Conservation (phyloP, 2,888 invertebrate species). For the Euplexia lucipara region DNA sequence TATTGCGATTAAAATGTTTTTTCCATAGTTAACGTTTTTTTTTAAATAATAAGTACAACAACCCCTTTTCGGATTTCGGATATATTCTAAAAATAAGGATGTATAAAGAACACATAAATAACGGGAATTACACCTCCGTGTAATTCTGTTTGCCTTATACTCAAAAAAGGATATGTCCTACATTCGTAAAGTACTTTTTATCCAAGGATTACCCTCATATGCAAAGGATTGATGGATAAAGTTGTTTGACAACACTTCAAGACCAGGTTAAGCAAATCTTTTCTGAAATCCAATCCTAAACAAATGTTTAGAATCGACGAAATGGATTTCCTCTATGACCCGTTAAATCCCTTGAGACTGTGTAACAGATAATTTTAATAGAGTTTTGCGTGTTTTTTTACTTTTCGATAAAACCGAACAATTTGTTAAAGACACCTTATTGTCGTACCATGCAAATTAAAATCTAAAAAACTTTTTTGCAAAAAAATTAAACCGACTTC, state of each 20-base stretch:
- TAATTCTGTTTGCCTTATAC: constrained; percentile 33
- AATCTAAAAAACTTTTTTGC: too few relatives aligned
- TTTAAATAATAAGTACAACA: too few relatives aligned
- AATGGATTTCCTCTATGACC: constrained; percentile 3
- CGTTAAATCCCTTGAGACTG: neutral
- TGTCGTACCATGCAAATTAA: too few relatives aligned
- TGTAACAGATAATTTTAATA: neutral
- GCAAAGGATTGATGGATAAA: constrained; percentile 31
- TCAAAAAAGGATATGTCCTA: constrained; percentile 41
- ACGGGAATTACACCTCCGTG: neutral
- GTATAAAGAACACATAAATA: neutral
- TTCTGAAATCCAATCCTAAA: constrained; percentile 31
- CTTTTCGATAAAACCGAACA: too few relatives aligned
- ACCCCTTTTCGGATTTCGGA: too few relatives aligned
- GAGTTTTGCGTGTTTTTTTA: too few relatives aligned
- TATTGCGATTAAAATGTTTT: too few relatives aligned
- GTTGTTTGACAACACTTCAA: constrained; percentile 35
- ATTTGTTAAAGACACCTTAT: too few relatives aligned
- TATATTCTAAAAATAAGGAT: too few relatives aligned
- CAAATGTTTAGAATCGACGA: constrained; percentile 39
- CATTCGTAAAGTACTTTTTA: constrained; percentile 30
- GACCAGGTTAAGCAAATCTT: constrained; percentile 43
- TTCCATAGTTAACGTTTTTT: too few relatives aligned
- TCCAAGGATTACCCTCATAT: constrained; percentile 34
- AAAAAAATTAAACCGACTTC: too few relatives aligned